These are phyloP conservation scores for Enteromius fasciolatus DNA, from an alignment of 2,797 vertebrate genomes.

Conservation along the genomic window DNA sequence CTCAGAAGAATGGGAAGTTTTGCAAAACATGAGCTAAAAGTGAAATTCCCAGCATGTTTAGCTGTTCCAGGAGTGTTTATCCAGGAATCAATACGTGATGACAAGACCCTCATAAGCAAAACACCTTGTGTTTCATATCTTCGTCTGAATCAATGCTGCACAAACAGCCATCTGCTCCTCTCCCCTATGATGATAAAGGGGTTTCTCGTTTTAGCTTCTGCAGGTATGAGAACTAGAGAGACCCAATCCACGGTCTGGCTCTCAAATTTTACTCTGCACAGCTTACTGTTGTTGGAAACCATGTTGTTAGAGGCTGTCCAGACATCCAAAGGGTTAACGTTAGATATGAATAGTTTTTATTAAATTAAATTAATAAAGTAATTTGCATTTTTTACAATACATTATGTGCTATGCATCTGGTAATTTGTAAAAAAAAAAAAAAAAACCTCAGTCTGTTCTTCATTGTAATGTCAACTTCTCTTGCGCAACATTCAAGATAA, in stretches of 20 bases:
- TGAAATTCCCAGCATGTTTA: constrained; percentile 5
- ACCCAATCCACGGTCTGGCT: background rate
- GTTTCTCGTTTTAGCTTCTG: constrained; percentile 3
- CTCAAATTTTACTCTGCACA: constrained; percentile 18
- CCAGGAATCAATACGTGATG: constrained; percentile 41
- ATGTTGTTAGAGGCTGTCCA: constrained; percentile 15
- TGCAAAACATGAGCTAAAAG: constrained; percentile 26
- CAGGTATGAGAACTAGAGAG: constrained; percentile 27
- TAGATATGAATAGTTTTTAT: constrained; percentile 11
- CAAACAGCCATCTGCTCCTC: constrained; percentile 29
- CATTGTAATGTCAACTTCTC: background rate
- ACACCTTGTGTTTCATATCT: constrained; percentile 35
- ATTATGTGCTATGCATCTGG: background rate
- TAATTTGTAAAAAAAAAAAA: background rate
- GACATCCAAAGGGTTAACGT: constrained; percentile 2
- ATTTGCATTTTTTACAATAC: background rate
- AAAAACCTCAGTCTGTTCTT: background rate
- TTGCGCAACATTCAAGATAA: background rate
- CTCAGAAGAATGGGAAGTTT: background rate
- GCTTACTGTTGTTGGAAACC: background rate
- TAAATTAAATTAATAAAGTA: background rate
- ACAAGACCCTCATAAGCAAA: constrained; percentile 56
- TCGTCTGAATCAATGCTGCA: constrained; percentile 38
- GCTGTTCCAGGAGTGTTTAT: constrained; percentile 50
- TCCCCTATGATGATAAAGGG: constrained; percentile 25